Percentiles rank a stretch among this genome's conserved stretches.
Conservation (phyloP, 2,797 vertebrate species). For the Amblyopsis hoosieri region DNA sequence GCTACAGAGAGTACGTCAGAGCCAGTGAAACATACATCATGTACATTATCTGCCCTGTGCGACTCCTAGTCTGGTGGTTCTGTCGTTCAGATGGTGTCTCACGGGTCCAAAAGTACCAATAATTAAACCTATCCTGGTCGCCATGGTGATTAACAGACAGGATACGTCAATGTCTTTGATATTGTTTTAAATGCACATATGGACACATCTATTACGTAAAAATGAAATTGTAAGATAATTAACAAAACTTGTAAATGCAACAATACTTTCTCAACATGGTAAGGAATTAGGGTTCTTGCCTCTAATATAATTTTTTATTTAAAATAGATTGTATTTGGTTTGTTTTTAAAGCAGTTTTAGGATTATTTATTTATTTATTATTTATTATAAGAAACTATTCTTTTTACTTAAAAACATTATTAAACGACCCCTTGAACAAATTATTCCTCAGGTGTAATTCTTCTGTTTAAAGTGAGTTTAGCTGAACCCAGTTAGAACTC, state of each 20-base stretch:
- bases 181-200: slow-evolving; percentile 9
- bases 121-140: slow-evolving; percentile 18
- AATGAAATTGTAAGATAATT: slow-evolving; percentile 4
- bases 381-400: not conserved
- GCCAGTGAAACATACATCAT: slow-evolving; percentile 23
- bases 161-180: slow-evolving; percentile 21
- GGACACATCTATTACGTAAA: slow-evolving; percentile 1
- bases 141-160: slow-evolving; percentile 6
- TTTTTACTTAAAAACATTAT: not conserved
- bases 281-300: not conserved
- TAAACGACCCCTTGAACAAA: slow-evolving; percentile 5
- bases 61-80: not conserved
- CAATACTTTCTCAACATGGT: not conserved
- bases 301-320: not conserved
- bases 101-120: slow-evolving; percentile 16
- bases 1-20: slow-evolving; percentile 8
- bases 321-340: not conserved
- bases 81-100: slow-evolving; percentile 23
- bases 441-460: not conserved
- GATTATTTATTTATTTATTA: not conserved
- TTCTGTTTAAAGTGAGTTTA: slow-evolving; percentile 15
- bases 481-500: slow-evolving; percentile 2
- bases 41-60: slow-evolving; percentile 53
- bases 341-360: not conserved
- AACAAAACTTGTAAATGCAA: slow-evolving; percentile 2